Percentiles rank a stretch among this genome's conserved stretches.
phyloP scores from a whole-genome alignment of 2,797 vertebrate genomes.

The Phalloptychus januarius region DNA sequence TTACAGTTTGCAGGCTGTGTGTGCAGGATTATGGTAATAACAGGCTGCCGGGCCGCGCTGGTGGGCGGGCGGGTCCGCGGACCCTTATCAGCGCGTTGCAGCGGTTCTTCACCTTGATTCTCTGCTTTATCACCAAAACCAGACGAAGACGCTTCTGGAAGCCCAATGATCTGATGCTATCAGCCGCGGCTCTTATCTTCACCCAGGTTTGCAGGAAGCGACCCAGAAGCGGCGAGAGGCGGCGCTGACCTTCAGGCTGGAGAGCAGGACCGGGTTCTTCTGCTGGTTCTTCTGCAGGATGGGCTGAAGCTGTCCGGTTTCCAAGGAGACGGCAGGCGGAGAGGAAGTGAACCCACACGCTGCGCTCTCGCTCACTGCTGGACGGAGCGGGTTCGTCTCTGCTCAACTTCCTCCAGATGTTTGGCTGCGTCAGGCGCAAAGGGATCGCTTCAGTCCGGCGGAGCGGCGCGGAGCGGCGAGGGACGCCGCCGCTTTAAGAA shows the following conservation, averaged over 20 bases:
- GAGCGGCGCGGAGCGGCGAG: constrained; percentile 1
- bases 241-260: constrained; percentile 70
- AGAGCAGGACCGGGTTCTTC: too few species aligned
- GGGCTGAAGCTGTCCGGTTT: constrained; percentile 61
- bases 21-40: constrained; percentile 67
- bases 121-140: constrained; percentile 49
- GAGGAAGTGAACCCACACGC: constrained; percentile 35
- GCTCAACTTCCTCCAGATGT: not conserved
- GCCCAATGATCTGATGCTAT: constrained; percentile 18
- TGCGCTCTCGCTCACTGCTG: constrained; percentile 38
- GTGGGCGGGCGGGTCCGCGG: constrained; percentile 22
- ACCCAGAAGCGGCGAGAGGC: not conserved
- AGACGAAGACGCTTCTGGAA: constrained; percentile 11
- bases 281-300: constrained; percentile 29
- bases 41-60: constrained; percentile 46
- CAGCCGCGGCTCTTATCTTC: constrained; percentile 13
- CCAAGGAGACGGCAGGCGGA: constrained; percentile 61
- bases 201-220: not conserved
- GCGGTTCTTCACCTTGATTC: constrained; percentile 60
- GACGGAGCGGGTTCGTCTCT: constrained; percentile 3
- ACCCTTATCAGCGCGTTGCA: constrained; percentile 62
- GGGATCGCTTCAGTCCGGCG: constrained; percentile 20
- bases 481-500: constrained; percentile 64
- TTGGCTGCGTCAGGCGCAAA: not conserved
- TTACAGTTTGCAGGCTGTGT: constrained; percentile 40